phyloP scores from a whole-genome alignment of 2,797 vertebrate species.

The Peromyscus attwateri region DNA sequence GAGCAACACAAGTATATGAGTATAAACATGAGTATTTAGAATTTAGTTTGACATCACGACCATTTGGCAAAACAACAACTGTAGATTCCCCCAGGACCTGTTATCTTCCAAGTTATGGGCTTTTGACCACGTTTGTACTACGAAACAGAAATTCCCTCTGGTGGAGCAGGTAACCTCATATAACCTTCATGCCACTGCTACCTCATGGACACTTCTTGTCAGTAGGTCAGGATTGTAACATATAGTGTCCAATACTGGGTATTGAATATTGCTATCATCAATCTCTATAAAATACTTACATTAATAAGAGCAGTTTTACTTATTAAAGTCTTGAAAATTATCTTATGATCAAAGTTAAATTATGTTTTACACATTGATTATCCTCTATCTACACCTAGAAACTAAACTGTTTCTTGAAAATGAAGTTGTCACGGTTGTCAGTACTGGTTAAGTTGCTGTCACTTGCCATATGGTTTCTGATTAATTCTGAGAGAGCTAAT shows the following conservation, averaged over 20 bases:
- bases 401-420: slow-evolving; percentile 76
- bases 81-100: neutral
- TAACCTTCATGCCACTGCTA: neutral
- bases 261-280: neutral
- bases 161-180: neutral
- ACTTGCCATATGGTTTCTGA: slow-evolving; percentile 88
- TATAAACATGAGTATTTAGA: neutral
- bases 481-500: slow-evolving; percentile 87
- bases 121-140: neutral
- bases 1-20: neutral
- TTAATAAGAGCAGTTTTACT: neutral
- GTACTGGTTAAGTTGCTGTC: slow-evolving; percentile 87
- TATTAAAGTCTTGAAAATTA: slow-evolving; percentile 49
- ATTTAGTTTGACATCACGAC: neutral
- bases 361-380: slow-evolving; percentile 64
- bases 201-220: neutral
- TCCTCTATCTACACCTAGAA: slow-evolving; percentile 59
- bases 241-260: neutral
- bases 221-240: neutral
- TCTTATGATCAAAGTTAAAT: slow-evolving; percentile 45
- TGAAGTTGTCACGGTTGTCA: slow-evolving; percentile 85
- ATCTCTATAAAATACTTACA: neutral
- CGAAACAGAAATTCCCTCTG: neutral
- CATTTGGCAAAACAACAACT: neutral
- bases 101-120: neutral